phyloP scores from a whole-genome alignment of 2,113 vertebrate genomes.

The Himantopus leucocephalus region DNA sequence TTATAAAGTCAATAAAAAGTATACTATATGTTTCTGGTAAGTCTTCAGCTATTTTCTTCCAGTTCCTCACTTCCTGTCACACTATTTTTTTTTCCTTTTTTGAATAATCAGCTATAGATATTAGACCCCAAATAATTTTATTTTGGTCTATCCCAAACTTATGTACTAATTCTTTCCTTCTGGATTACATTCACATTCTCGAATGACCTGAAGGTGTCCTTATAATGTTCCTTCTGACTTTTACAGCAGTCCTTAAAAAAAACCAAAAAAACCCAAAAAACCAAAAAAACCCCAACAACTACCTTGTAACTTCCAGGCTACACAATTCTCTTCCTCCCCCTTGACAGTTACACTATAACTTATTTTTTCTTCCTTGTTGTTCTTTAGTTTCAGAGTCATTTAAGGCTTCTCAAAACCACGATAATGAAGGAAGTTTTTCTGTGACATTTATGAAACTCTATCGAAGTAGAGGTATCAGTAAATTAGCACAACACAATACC shows the following conservation, averaged over 20 bases:
- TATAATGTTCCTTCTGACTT: background rate
- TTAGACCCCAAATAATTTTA: background rate
- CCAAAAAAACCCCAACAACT: background rate
- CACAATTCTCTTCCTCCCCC: background rate
- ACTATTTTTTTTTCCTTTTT: background rate
- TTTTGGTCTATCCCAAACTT: background rate
- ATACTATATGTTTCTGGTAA: background rate
- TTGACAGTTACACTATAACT: background rate
- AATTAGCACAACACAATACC: background rate
- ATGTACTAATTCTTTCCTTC: background rate
- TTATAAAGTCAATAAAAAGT: background rate
- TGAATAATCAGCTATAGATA: background rate
- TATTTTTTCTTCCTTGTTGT: background rate
- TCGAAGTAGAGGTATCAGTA: background rate
- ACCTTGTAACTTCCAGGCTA: background rate
- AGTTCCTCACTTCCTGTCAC: background rate
- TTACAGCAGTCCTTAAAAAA: background rate
- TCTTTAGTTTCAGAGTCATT: background rate
- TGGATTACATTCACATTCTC: background rate
- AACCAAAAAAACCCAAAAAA: background rate
- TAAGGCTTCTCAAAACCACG: background rate
- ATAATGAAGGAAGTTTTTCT: background rate
- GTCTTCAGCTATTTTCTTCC: background rate
- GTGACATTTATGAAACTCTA: background rate
- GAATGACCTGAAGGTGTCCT: background rate